These are phyloP conservation scores for Pelecanoides urinatrix DNA, from an alignment of 2,113 vertebrate genomes.

Conservation along the genomic window DNA sequence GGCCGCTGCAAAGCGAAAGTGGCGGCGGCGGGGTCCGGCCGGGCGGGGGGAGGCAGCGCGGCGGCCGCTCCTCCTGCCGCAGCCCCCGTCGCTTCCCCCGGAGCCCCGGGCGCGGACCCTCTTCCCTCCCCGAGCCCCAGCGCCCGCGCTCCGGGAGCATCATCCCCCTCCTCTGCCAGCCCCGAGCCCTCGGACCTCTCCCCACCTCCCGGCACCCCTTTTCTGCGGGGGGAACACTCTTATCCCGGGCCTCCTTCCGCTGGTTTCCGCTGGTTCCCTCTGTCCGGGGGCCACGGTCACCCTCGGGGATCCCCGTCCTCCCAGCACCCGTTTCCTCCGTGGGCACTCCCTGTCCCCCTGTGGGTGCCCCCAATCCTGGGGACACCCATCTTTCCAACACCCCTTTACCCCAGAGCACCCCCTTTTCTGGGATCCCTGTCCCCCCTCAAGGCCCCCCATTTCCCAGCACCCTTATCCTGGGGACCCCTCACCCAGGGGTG, in stretches of 20 bases:
- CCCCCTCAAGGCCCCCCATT: fast-evolving
- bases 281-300: not conserved
- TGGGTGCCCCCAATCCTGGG: not conserved
- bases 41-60: not conserved
- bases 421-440: not conserved
- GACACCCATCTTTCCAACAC: not conserved
- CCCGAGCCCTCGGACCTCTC: not conserved
- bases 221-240: not conserved
- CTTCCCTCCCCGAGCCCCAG: not conserved
- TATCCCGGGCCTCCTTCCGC: not conserved
- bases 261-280: not conserved
- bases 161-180: not conserved
- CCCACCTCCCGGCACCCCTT: fast-evolving
- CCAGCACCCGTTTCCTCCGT: not conserved
- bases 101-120: not conserved
- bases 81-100: not conserved
- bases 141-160: fast-evolving
- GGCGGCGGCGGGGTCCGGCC: not conserved
- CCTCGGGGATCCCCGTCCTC: not conserved
- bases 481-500: not conserved
- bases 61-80: not conserved
- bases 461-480: not conserved
- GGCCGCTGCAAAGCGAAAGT: conserved; percentile 1
- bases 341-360: not conserved
- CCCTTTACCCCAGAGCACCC: not conserved